Evolutionary conservation across 2,113 vertebrate genomes (phyloP).

Genomic region (Panthera uncia): DNA sequence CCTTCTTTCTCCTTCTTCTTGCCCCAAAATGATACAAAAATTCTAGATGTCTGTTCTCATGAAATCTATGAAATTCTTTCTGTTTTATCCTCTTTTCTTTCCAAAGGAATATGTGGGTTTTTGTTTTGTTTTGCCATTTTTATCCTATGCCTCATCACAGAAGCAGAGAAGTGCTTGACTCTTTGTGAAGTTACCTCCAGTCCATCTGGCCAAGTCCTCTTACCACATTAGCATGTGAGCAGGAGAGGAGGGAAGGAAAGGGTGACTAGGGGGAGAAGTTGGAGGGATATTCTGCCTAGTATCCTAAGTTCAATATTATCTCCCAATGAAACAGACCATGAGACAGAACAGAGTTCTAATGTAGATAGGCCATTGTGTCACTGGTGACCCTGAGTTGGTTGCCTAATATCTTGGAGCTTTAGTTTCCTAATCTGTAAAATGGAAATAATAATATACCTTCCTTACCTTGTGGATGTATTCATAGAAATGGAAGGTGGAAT

Average conservation of each 20-base stretch:
- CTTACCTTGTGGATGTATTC: background rate
- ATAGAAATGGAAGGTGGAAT: background rate
- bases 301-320: background rate
- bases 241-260: background rate
- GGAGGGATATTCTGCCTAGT: background rate
- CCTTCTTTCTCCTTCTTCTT: background rate
- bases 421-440: background rate
- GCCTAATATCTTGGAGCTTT: background rate
- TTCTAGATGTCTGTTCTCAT: background rate
- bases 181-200: background rate
- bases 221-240: background rate
- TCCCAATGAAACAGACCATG: background rate
- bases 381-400: background rate
- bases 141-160: background rate
- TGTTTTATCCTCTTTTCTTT: background rate
- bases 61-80: background rate
- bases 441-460: background rate
- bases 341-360: background rate
- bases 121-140: background rate
- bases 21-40: background rate
- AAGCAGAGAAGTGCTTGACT: background rate
- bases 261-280: background rate
- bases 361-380: background rate
- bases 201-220: background rate
- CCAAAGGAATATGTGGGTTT: background rate